These are phyloP conservation scores for Helicorthomorpha holstii DNA, from an alignment of 1,140 invertebrate genomes.

Conservation along the genomic window DNA sequence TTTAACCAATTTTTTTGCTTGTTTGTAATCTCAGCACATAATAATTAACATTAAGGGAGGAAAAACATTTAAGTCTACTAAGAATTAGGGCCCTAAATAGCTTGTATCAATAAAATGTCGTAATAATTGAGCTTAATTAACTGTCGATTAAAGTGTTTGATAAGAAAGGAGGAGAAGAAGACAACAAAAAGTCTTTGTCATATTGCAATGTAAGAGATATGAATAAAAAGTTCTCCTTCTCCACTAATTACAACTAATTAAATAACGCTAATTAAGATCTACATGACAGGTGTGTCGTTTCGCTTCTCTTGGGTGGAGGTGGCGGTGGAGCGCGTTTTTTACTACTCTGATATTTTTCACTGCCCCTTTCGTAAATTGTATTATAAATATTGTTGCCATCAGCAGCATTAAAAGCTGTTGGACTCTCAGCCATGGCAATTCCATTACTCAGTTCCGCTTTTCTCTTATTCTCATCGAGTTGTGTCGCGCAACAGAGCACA, in stretches of 20 bases:
- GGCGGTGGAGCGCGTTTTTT: constrained; percentile 49
- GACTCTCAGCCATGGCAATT: too few species aligned
- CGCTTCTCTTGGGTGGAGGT: constrained; percentile 56
- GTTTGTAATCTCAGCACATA: too few species aligned
- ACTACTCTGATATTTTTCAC: constrained; percentile 15
- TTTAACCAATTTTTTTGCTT: too few species aligned
- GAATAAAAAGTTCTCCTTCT: background rate
- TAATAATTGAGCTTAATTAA: background rate
- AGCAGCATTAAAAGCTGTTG: constrained; percentile 2
- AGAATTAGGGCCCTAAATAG: too few species aligned
- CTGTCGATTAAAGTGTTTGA: too few species aligned
- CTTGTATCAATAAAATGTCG: background rate
- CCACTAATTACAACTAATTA: background rate
- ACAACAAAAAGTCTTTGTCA: background rate
- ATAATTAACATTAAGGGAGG: too few species aligned
- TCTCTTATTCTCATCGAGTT: constrained; percentile 3
- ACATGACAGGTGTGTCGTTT: constrained; percentile 50
- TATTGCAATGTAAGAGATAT: too few species aligned
- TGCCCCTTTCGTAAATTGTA: constrained; percentile 45
- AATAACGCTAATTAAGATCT: background rate
- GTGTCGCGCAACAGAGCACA: constrained; percentile 11
- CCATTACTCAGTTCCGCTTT: constrained; percentile 36
- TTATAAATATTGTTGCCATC: constrained; percentile 56
- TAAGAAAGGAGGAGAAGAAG: too few species aligned
- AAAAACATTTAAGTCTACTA: too few species aligned